phyloP scores from a whole-genome alignment of 2,888 invertebrate genomes.

The Seladonia tumulorum region DNA sequence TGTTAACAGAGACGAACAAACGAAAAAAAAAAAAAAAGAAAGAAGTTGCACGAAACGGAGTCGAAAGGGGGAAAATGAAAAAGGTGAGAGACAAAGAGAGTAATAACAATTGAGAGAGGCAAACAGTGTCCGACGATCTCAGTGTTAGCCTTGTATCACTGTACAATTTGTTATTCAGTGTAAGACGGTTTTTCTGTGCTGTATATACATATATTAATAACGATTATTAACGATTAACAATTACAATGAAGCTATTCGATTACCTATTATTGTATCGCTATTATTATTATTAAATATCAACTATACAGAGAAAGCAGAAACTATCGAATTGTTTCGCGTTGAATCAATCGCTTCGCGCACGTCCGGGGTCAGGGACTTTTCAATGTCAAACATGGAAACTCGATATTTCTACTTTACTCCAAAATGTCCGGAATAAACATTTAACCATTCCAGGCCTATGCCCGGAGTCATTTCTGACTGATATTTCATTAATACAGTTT shows the following conservation, averaged over 20 bases:
- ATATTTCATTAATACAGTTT: no score
- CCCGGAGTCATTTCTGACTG: no score
- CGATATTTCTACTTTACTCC: neutral
- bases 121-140: constrained; percentile 71
- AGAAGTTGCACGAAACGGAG: constrained; percentile 8
- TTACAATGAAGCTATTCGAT: constrained; percentile 66
- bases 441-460: neutral
- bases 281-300: constrained; percentile 62
- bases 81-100: constrained; percentile 13
- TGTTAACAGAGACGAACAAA: constrained; percentile 35
- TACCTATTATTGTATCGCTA: constrained; percentile 68
- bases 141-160: constrained; percentile 75
- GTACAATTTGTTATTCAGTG: constrained; percentile 80
- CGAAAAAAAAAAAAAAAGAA: neutral
- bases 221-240: constrained; percentile 72
- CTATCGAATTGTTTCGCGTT: constrained; percentile 16
- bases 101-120: constrained; percentile 28
- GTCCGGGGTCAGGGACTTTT: neutral
- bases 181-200: constrained; percentile 75
- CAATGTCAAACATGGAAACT: neutral
- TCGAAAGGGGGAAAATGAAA: constrained; percentile 1
- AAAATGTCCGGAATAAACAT: neutral
- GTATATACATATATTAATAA: constrained; percentile 74
- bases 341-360: neutral
- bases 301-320: constrained; percentile 45